Base-by-base conservation (phyloP, 2,797 vertebrate species). In the Echeneis naucrates region DNA sequence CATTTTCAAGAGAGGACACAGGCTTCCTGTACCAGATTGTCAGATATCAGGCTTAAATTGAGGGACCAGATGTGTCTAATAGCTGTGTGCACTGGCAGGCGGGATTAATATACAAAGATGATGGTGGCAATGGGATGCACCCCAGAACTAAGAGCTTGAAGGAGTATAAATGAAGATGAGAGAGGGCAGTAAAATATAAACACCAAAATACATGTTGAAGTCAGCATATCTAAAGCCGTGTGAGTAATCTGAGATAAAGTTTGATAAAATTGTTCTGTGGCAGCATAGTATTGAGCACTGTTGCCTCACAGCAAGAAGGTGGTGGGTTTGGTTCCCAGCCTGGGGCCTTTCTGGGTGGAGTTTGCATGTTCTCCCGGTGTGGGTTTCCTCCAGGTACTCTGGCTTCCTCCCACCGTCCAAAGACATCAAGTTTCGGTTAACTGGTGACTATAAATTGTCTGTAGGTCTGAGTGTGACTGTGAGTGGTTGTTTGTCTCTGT, bases 41-140 rank as follows among this genome's bases (percentile, higher is more conserved):
- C 24, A 8, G 14, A 55, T 42, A 52, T 32, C 37, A 48, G 35
- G n/a, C 74, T 71, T 68, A 61, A 73, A 77, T 75, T 62, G 42
- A 83, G 58, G 45, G 19, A 52, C 72, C 55, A 51, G 70, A 68
- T 12, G n/a, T 56, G 47, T 19, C 26, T 60, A 37, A 68, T 61
- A 23, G 3, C 48, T 45, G 51, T 33, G n/a, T 42, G 48, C 50
- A 37, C 33, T 48, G 30, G 17, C 4, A 1, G 21, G n/a, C n/a
- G n/a, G n/a, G n/a, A n/a, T n/a, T n/a, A n/a, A n/a, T n/a, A n/a
- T n/a, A 8, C n/a, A 30, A 48, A 27, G 52, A 53, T 10, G 37
- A 27, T 42, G 47, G 30, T 32, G 26, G 58, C 53, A 38, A 24
- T 24, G 23, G 32, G 26, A 12, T 13, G 44, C n/a, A 19, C 9